These are phyloP conservation scores for Pseudomyrmex concolor DNA, from an alignment of 1,140 invertebrate species.

Conservation along the genomic window DNA sequence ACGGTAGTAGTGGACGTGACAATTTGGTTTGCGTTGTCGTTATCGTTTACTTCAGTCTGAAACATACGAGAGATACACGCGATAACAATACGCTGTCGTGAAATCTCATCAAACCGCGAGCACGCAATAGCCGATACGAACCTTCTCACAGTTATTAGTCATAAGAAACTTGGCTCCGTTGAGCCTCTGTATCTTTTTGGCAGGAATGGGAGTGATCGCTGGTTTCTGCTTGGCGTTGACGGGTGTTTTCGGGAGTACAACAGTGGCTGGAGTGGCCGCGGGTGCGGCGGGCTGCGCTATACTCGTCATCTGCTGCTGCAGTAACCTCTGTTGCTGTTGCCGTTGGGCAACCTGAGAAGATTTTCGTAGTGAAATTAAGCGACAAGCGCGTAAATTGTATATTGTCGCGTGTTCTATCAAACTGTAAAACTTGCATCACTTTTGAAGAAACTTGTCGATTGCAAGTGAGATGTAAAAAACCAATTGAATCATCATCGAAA, in stretches of 20 bases:
- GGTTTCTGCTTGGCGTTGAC: slow-evolving; percentile 84
- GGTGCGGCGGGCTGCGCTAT: slow-evolving; percentile 82
- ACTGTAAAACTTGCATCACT: neutral
- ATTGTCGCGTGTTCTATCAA: neutral
- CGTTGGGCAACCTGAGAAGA: slow-evolving; percentile 86
- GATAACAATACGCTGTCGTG: neutral
- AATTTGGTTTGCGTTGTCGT: slow-evolving; percentile 75
- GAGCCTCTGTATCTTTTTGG: slow-evolving; percentile 83
- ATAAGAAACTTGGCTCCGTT: slow-evolving; percentile 84
- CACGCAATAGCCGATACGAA: slow-evolving; percentile 46
- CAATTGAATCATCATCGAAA: slow-evolving; percentile 50
- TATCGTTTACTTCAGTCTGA: slow-evolving; percentile 82
- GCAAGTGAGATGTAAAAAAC: neutral
- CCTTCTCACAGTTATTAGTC: slow-evolving; percentile 84
- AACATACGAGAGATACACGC: slow-evolving; percentile 53
- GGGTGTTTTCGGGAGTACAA: slow-evolving; percentile 78
- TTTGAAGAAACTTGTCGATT: neutral
- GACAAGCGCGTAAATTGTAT: neutral
- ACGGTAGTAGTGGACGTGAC: slow-evolving; percentile 69
- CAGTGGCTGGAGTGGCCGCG: slow-evolving; percentile 76
- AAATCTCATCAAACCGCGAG: neutral
- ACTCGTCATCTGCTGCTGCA: slow-evolving; percentile 85
- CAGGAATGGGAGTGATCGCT: slow-evolving; percentile 79
- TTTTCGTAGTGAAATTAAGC: slow-evolving; percentile 6
- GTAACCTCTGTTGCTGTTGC: slow-evolving; percentile 87